Evolutionary conservation across 64 coral and sea anemone species (phyloP).

Genomic region (Dendrophyllia cribrosa): DNA sequence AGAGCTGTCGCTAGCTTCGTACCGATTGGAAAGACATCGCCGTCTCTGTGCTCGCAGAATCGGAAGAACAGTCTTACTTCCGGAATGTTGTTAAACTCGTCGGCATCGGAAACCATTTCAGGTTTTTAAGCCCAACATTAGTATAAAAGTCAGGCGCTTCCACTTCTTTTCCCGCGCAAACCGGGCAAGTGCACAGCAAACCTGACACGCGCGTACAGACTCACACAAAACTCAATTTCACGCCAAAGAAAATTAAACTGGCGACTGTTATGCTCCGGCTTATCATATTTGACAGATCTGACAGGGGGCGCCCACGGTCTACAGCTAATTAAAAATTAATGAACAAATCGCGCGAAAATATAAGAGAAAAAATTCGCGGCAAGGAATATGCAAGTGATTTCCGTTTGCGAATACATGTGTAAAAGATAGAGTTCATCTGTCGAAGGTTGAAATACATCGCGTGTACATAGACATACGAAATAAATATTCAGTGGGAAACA

Average conservation of each 20-base stretch:
- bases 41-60: conserved; percentile 55
- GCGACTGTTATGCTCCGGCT: neutral
- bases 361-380: neutral
- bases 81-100: conserved; percentile 44
- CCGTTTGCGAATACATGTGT: neutral
- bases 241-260: neutral
- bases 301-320: conserved; percentile 22
- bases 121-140: neutral
- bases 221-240: neutral
- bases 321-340: conserved; percentile 46
- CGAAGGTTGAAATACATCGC: no score
- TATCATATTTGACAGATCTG: conserved; percentile 29
- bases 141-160: neutral
- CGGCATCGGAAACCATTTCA: conserved; percentile 40
- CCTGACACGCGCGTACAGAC: neutral
- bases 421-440: no score
- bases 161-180: neutral
- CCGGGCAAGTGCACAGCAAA: neutral
- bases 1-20: neutral
- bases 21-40: conserved; percentile 52
- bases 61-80: conserved; percentile 68
- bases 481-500: neutral
- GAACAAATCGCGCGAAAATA: neutral
- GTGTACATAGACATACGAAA: neutral
- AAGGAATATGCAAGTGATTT: neutral